These are phyloP conservation scores for Plebejus melissa DNA, from an alignment of 2,888 invertebrate genomes.

Conservation along the genomic window DNA sequence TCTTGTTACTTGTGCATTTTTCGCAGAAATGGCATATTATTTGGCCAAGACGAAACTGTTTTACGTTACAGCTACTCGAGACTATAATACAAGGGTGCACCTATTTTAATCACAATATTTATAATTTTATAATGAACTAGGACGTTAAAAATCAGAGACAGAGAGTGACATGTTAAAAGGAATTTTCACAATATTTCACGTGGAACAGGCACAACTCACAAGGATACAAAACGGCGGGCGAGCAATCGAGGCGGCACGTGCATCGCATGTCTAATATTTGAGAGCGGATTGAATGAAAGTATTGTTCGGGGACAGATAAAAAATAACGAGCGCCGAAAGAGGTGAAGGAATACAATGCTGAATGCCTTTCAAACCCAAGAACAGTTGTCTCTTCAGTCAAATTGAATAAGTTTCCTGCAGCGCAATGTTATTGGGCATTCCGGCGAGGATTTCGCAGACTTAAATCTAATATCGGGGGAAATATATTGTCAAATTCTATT, in stretches of 20 bases:
- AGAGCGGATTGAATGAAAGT: conserved; percentile 68
- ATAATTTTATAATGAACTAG: background rate
- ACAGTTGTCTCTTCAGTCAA: conserved; percentile 69
- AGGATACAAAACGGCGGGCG: conserved; percentile 29
- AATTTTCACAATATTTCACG: conserved; percentile 20
- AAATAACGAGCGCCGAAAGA: conserved; percentile 52
- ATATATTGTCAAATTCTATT: conserved; percentile 37
- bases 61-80: too few species aligned
- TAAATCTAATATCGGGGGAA: conserved; percentile 45
- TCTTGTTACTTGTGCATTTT: too few species aligned
- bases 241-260: conserved; percentile 62
- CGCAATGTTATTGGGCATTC: conserved; percentile 61
- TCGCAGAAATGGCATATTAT: too few species aligned
- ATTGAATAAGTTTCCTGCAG: conserved; percentile 71
- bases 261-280: conserved; percentile 63
- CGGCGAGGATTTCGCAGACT: conserved; percentile 45
- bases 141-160: background rate
- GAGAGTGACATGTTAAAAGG: background rate
- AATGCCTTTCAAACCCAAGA: conserved; percentile 64
- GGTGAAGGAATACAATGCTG: conserved; percentile 60
- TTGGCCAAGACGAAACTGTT: too few species aligned
- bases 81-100: too few species aligned
- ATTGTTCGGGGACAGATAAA: conserved; percentile 66
- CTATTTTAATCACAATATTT: background rate
- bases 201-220: conserved; percentile 15